Evolutionary conservation across 2,113 vertebrate genomes (phyloP).

Genomic region (Silurus glanis): DNA sequence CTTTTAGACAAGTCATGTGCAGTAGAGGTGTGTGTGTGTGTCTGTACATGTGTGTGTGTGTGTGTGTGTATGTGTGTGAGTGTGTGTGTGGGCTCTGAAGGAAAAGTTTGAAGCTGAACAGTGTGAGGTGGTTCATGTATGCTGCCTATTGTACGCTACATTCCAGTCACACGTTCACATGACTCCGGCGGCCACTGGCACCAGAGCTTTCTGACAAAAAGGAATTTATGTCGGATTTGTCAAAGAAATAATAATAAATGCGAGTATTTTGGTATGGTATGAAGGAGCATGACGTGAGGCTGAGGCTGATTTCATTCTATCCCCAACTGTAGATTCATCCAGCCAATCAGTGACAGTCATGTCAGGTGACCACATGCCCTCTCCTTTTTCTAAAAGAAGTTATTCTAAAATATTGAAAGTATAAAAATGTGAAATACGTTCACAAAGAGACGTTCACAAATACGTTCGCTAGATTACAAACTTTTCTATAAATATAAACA

Average conservation of each 20-base stretch:
- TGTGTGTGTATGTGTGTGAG: not conserved
- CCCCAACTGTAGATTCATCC: not conserved
- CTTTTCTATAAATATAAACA: no score
- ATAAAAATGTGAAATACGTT: no score
- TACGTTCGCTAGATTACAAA: no score
- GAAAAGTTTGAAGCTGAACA: not conserved
- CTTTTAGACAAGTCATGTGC: not conserved
- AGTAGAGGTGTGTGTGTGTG: constrained; percentile 20
- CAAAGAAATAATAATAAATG: no score
- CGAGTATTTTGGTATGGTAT: no score
- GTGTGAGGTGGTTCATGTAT: constrained; percentile 8
- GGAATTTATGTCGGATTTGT: not conserved
- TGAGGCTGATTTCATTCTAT: not conserved
- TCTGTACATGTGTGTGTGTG: constrained; percentile 1
- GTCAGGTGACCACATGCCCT: not conserved
- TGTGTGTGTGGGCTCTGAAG: constrained; percentile 9
- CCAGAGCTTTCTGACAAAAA: not conserved
- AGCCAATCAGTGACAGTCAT: not conserved
- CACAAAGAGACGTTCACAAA: no score
- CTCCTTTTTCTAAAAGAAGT: no score
- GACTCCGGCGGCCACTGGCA: constrained; percentile 14
- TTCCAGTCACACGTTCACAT: constrained; percentile 36
- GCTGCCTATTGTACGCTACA: constrained; percentile 6
- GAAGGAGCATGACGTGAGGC: not conserved
- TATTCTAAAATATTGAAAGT: no score